phyloP scores from a whole-genome alignment of 2,888 invertebrate genomes.

The Liodrosophila aerea region DNA sequence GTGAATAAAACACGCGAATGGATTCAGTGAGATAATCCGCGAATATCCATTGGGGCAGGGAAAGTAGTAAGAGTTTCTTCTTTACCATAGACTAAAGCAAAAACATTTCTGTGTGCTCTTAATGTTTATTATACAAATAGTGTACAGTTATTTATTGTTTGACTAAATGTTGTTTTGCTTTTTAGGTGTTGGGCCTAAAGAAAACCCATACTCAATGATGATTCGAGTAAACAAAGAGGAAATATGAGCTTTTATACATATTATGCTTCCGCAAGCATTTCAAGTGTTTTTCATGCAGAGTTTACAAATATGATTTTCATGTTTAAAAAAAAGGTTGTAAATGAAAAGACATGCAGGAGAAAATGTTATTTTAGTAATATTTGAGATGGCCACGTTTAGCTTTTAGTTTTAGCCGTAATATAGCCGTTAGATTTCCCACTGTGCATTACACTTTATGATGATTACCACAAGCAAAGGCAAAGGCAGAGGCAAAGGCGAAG shows the following conservation, averaged over 20 bases:
- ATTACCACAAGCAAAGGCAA: too few relatives aligned
- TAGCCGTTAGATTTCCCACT: conserved; percentile 45
- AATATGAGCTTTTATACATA: conserved; percentile 27
- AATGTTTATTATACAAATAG: conserved; percentile 11
- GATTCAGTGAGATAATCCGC: conserved; percentile 20
- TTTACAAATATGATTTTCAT: conserved; percentile 20
- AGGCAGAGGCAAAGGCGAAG: too few relatives aligned
- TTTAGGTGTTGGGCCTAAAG: conserved; percentile 2
- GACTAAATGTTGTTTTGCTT: neutral
- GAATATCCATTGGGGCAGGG: conserved; percentile 4
- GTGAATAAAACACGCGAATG: conserved; percentile 49
- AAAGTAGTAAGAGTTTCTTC: conserved; percentile 24
- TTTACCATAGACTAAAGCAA: neutral
- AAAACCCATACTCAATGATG: conserved; percentile 24
- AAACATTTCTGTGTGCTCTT: conserved; percentile 17
- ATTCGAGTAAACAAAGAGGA: conserved; percentile 32
- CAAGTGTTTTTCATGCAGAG: conserved; percentile 13
- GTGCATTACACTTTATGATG: conserved; percentile 71
- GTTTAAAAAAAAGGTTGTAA: conserved; percentile 21
- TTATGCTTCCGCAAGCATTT: conserved; percentile 40
- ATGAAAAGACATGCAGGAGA: conserved; percentile 23
- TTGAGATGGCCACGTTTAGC: conserved; percentile 21
- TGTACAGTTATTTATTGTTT: conserved; percentile 4
- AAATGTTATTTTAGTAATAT: conserved; percentile 3
- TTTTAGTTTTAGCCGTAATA: conserved; percentile 32